Evolutionary conservation across 2,113 vertebrate species (phyloP), one percentile per base, ranked within the genome.

Genomic region (Corydoras maculifer): DNA sequence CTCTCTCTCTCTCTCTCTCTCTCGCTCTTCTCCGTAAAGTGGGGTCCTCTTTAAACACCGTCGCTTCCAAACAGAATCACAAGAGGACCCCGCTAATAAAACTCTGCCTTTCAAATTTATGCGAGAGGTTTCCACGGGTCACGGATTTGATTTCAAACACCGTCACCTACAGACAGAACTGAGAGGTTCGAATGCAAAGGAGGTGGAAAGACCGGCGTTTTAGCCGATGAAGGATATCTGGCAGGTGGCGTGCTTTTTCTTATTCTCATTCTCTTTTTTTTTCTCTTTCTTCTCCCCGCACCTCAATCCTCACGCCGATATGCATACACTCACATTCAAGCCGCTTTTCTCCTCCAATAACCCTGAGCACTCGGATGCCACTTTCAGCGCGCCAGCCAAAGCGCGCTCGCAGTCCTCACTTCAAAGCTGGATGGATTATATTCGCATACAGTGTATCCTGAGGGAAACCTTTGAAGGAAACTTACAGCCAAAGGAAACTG

Each of bases 351-450:
- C 80, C 85, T 87, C 86, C 86, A 87, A 85, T 81, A 85, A 85
- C 84, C 86, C 84, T 78, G 74, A 84, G 86, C 85, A 82, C 77
- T 81, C 83, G 84, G 84, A 84, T 80, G 84, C 77, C 82, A 82
- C 87, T 85, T 81, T 74, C 82, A 67, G 79, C 77, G 65, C 75
- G 80, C 69, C 74, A 85, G 86, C 88, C 88, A 87, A 87, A 87
- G 86, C 83, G 87, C 84, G 84, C 87, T 88, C 87, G 79, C 80
- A 89, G 88, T 81, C 84, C 79, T 85, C 80, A 88, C 88, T 90
- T 91, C 88, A 91, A 89, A 91, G 87, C 77, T 76, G 83, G 79
- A 80, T 68, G 87, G 90, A 90, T 91, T 90, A 89, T 86, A 86
- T 85, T 81, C 79, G 63, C 75, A 72, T 82, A 75, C 80, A 84